Percentiles rank a stretch among this genome's conserved stretches.
Evolutionary conservation across 2,797 vertebrate genomes (phyloP).

Genomic region (Chaetodon trifasciatus): DNA sequence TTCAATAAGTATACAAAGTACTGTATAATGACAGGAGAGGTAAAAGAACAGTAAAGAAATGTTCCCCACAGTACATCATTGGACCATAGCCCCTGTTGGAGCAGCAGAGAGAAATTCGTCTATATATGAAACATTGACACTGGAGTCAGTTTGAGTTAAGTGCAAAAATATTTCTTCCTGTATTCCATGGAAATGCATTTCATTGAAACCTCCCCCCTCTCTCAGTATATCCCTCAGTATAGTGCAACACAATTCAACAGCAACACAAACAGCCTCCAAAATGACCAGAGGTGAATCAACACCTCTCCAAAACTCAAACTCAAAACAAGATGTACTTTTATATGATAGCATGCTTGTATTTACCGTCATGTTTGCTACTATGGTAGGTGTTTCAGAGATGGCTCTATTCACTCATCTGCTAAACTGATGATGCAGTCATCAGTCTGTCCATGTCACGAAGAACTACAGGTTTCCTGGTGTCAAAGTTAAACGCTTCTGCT

Average conservation of each 20-base stretch:
- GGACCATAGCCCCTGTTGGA: background rate
- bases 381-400: too few relatives aligned
- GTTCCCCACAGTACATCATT: slow-evolving; percentile 12
- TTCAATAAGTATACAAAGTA: slow-evolving; percentile 40
- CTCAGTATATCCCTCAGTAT: background rate
- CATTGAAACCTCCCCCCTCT: background rate
- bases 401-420: too few relatives aligned
- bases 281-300: background rate
- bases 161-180: background rate
- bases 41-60: slow-evolving; percentile 33
- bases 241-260: background rate
- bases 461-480: too few relatives aligned
- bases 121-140: background rate
- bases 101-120: background rate
- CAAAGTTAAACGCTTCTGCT: background rate
- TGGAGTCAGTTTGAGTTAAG: too few relatives aligned
- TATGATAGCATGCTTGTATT: background rate
- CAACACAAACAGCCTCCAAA: background rate
- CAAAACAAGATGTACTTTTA: background rate
- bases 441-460: too few relatives aligned
- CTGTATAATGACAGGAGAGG: background rate
- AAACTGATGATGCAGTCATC: background rate
- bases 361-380: too few relatives aligned
- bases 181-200: background rate
- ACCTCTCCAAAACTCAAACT: background rate